phyloP scores from a whole-genome alignment of 1,140 invertebrate species.

The Acromyrmex charruanus region DNA sequence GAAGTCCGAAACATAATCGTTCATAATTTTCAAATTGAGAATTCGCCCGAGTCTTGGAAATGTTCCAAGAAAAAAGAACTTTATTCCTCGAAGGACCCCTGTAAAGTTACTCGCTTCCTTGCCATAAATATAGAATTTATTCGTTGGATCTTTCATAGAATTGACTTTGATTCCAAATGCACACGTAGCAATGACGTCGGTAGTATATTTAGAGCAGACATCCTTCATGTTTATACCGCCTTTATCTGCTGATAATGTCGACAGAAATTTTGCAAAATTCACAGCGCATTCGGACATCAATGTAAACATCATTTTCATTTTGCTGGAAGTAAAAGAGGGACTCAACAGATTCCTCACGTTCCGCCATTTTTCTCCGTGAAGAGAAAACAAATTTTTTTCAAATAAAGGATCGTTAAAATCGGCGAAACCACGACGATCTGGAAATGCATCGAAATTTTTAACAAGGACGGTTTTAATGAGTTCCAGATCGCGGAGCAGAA shows the following conservation, averaged over 20 bases:
- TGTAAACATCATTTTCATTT: slow-evolving; percentile 77
- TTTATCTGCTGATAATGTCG: slow-evolving; percentile 19
- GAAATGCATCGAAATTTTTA: slow-evolving; percentile 79
- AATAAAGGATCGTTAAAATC: slow-evolving; percentile 76
- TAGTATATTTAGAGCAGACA: no score
- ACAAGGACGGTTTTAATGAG: slow-evolving; percentile 76
- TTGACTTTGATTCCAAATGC: no score
- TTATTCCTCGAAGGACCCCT: no score
- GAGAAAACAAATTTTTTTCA: slow-evolving; percentile 77
- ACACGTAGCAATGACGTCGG: no score
- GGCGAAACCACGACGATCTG: slow-evolving; percentile 80
- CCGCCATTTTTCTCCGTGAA: slow-evolving; percentile 80
- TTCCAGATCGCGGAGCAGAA: slow-evolving; percentile 81
- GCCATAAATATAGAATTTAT: no score
- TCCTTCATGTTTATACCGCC: background rate
- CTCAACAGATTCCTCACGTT: slow-evolving; percentile 77
- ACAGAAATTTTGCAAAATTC: slow-evolving; percentile 51
- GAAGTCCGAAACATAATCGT: no score
- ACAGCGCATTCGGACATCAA: slow-evolving; percentile 69
- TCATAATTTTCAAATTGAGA: no score
- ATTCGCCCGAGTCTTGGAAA: no score
- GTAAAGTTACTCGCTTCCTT: no score
- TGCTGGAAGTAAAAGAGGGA: slow-evolving; percentile 79
- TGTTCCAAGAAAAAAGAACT: no score
- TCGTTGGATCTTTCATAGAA: no score